Evolutionary conservation across 2,797 vertebrate genomes (phyloP).

Genomic region (Delichon dasypus): DNA sequence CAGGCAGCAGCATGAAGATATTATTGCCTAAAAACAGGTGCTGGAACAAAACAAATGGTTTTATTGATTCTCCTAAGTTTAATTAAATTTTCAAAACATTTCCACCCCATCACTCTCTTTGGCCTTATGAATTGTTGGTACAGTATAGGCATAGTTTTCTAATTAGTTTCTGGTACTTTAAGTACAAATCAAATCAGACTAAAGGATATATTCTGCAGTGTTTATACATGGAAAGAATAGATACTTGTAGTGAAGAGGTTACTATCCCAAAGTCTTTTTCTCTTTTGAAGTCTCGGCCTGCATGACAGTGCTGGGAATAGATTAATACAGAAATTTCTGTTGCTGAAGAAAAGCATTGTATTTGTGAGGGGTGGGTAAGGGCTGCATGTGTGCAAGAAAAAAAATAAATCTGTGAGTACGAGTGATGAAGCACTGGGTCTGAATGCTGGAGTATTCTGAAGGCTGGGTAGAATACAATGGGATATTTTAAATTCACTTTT

Average conservation of each 20-base stretch:
- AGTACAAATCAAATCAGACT: not conserved
- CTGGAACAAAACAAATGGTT: slow-evolving; percentile 20
- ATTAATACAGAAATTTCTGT: not conserved
- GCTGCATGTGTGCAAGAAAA: not conserved
- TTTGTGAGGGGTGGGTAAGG: not conserved
- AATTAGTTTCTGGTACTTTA: not conserved
- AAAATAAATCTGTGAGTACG: not conserved
- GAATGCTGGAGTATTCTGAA: not conserved
- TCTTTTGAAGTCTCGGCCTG: not conserved
- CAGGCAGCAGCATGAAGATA: not conserved
- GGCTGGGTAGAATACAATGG: not conserved
- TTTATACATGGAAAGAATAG: not conserved
- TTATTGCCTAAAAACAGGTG: not conserved
- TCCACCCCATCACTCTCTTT: not conserved
- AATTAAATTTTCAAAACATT: slow-evolving; percentile 27
- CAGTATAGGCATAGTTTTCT: not conserved
- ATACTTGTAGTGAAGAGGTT: not conserved
- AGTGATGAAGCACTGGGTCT: not conserved
- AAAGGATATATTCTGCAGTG: not conserved
- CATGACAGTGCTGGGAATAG: not conserved
- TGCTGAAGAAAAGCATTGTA: not conserved
- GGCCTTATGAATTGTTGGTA: not conserved
- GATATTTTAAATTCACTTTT: not conserved
- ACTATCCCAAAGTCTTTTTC: not conserved
- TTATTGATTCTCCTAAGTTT: slow-evolving; percentile 35